These are phyloP conservation scores for Malurus splendens DNA, from an alignment of 2,797 vertebrate genomes.

Conservation along the genomic window DNA sequence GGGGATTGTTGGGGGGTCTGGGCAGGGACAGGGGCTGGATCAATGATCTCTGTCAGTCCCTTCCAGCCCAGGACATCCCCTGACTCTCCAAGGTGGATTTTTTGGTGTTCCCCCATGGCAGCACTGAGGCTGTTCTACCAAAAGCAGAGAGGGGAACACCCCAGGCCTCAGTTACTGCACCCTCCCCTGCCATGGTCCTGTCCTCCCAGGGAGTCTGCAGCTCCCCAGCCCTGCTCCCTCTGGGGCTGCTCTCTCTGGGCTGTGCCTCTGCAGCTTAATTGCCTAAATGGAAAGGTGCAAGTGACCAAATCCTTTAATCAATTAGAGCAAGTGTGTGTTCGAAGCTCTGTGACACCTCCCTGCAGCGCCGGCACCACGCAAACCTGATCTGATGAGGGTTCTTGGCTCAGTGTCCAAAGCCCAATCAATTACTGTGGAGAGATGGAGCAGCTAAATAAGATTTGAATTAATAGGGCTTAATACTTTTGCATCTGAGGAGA, in stretches of 20 bases:
- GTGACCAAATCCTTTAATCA: conserved; percentile 41
- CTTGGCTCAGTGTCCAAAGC: conserved; percentile 13
- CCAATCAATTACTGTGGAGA: conserved; percentile 1
- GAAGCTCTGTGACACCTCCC: background rate
- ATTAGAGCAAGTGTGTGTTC: background rate
- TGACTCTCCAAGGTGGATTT: background rate
- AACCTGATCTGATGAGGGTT: background rate
- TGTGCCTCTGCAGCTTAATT: conserved; percentile 26
- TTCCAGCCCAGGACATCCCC: background rate
- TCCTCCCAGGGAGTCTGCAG: background rate
- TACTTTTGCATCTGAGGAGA: conserved; percentile 9
- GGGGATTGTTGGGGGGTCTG: background rate
- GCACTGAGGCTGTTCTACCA: background rate
- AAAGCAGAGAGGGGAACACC: background rate
- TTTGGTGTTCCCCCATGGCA: background rate
- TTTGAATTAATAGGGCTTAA: conserved; percentile 43
- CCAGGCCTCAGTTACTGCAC: background rate
- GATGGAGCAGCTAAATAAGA: conserved; percentile 17
- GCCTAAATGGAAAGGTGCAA: conserved; percentile 31
- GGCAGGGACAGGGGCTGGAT: fast-evolving
- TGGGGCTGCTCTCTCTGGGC: background rate
- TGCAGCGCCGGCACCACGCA: background rate
- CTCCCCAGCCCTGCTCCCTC: background rate
- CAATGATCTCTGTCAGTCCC: fast-evolving
- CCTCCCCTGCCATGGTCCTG: background rate